Evolutionary conservation across 2,113 vertebrate genomes (phyloP).

Genomic region (Pseudorasbora parva): DNA sequence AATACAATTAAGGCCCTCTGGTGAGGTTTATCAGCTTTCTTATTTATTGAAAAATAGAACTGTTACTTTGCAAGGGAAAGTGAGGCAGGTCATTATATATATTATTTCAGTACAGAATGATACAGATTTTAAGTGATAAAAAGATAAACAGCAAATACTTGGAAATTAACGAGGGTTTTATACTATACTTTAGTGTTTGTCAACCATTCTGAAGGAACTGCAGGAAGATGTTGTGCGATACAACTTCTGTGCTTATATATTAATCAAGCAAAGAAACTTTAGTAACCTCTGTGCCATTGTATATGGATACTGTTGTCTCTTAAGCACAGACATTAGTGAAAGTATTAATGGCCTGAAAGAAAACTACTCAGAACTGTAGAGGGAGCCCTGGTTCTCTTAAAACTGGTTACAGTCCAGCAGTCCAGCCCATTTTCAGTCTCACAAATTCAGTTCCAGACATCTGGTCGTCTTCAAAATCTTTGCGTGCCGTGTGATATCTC

Average conservation of each 20-base stretch:
- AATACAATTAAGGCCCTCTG: neutral
- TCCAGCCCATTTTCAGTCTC: slow-evolving; percentile 12
- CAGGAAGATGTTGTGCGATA: neutral
- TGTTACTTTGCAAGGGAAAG: slow-evolving; percentile 69
- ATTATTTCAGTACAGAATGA: slow-evolving; percentile 64
- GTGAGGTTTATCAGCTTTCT: slow-evolving; percentile 72
- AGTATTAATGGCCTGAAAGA: slow-evolving; percentile 17
- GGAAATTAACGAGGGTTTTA: slow-evolving; percentile 35
- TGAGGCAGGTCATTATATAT: slow-evolving; percentile 70
- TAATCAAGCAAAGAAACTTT: neutral
- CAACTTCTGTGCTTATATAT: slow-evolving; percentile 1
- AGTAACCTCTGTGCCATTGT: neutral
- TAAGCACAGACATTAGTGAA: neutral
- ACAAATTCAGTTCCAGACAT: slow-evolving; percentile 1
- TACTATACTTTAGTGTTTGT: neutral
- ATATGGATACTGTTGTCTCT: neutral
- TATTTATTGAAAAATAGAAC: slow-evolving; percentile 82
- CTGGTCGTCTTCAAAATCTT: neutral
- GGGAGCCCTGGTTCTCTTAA: neutral
- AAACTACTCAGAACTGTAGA: slow-evolving; percentile 24
- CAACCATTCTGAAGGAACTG: neutral
- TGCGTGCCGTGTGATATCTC: neutral
- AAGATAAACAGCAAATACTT: slow-evolving; percentile 62
- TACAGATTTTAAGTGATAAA: slow-evolving; percentile 43
- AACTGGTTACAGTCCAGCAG: neutral